Conservation (phyloP, 2,113 vertebrate species). For the Pagrus major region DNA sequence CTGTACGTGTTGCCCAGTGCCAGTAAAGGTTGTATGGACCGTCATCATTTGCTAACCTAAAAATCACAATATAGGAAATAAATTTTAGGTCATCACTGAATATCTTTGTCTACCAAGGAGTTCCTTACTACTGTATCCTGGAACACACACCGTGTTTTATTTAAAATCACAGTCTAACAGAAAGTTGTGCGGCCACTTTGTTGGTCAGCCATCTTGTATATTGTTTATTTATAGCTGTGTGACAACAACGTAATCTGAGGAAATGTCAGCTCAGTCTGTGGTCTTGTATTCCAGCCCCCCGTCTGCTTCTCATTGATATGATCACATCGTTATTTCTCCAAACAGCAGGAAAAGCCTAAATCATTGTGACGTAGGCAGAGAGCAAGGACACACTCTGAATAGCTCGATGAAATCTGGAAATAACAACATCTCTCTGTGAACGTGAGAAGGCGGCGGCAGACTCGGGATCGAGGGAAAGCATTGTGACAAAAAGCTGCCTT, state of each 20-base stretch:
- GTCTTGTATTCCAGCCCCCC: slow-evolving; percentile 22
- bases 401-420: slow-evolving; percentile 19
- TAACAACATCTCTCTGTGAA: slow-evolving; percentile 44
- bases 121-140: neutral
- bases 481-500: slow-evolving; percentile 42
- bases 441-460: slow-evolving; percentile 17
- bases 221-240: slow-evolving; percentile 40
- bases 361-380: slow-evolving; percentile 35
- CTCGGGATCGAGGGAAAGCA: slow-evolving; percentile 43
- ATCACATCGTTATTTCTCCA: slow-evolving; percentile 55
- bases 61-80: too few relatives aligned
- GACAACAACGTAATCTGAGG: slow-evolving; percentile 13
- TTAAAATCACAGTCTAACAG: neutral
- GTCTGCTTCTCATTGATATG: slow-evolving; percentile 46
- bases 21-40: neutral
- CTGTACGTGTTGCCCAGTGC: neutral
- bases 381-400: slow-evolving; percentile 41
- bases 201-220: neutral
- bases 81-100: neutral
- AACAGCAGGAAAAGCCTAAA: slow-evolving; percentile 41
- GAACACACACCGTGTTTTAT: too few relatives aligned
- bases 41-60: too few relatives aligned
- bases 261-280: slow-evolving; percentile 37
- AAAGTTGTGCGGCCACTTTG: neutral
- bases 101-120: neutral